Percentiles rank a stretch among this genome's conserved stretches.
These are phyloP conservation scores for Pseudobourletiella spinata DNA, from an alignment of 1,140 invertebrate genomes.

Conservation along the genomic window DNA sequence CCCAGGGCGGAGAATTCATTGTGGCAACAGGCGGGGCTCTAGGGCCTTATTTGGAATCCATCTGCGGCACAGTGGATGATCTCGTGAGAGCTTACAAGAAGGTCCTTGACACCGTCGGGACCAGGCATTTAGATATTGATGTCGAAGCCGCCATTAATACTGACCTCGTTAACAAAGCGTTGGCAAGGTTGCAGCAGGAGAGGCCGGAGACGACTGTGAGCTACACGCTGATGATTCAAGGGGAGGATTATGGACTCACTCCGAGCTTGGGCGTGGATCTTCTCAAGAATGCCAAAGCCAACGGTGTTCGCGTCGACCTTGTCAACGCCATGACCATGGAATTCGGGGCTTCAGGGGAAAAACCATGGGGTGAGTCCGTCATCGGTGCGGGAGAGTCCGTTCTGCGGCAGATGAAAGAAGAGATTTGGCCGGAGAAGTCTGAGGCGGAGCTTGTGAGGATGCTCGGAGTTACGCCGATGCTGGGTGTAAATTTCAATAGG, in stretches of 20 bases:
- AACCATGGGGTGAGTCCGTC: conserved; percentile 35
- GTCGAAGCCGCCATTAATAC: conserved; percentile 35
- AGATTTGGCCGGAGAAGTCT: conserved; percentile 36
- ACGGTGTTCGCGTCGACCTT: conserved; percentile 35
- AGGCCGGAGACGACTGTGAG: conserved; percentile 28
- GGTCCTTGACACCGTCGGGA: conserved; percentile 32
- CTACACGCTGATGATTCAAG: conserved; percentile 31
- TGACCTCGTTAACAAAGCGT: conserved; percentile 30
- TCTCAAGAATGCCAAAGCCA: conserved; percentile 25
- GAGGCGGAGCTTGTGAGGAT: conserved; percentile 31
- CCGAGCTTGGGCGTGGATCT: conserved; percentile 34
- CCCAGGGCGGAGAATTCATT: conserved; percentile 31
- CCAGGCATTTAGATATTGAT: conserved; percentile 36
- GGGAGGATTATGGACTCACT: conserved; percentile 37
- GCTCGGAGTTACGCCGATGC: conserved; percentile 35
- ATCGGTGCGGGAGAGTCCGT: conserved; percentile 29
- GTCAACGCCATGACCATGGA: conserved; percentile 39
- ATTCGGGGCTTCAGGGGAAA: conserved; percentile 14
- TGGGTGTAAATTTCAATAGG: conserved; percentile 37
- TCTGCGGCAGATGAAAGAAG: conserved; percentile 31
- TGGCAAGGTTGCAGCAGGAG: conserved; percentile 30
- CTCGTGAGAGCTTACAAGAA: conserved; percentile 31
- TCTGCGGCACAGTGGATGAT: conserved; percentile 17
- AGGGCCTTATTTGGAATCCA: conserved; percentile 35
- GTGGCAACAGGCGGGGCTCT: conserved; percentile 32